Evolutionary conservation across 2,797 vertebrate species (phyloP).

Genomic region (Zalophus californianus): DNA sequence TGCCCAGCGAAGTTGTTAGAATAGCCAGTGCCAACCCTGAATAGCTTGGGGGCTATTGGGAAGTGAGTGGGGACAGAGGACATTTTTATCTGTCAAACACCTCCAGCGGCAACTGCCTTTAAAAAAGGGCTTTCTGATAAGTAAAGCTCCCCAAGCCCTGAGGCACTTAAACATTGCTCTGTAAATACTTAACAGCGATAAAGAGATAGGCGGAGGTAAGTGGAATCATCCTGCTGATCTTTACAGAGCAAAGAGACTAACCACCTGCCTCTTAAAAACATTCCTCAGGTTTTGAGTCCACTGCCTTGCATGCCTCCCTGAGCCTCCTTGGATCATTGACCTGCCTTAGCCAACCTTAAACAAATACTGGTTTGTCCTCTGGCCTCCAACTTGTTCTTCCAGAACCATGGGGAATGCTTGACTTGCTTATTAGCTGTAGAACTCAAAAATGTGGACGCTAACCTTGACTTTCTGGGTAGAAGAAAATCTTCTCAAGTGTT

Average conservation of each 20-base stretch:
- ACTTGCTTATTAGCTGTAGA: not conserved
- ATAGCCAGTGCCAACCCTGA: not conserved
- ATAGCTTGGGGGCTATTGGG: not conserved
- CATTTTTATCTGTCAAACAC: not conserved
- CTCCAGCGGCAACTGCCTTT: slow-evolving; percentile 41
- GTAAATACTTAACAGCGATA: slow-evolving; percentile 77
- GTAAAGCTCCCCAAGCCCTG: not conserved
- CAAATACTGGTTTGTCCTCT: slow-evolving; percentile 66
- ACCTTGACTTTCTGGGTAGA: slow-evolving; percentile 52
- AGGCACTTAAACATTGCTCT: slow-evolving; percentile 38
- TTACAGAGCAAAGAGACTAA: slow-evolving; percentile 52
- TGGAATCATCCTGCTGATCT: slow-evolving; percentile 40
- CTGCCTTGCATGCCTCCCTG: not conserved
- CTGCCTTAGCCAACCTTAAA: slow-evolving; percentile 44
- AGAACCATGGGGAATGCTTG: not conserved
- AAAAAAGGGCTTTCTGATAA: slow-evolving; percentile 69
- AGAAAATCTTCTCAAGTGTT: not conserved
- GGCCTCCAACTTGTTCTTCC: slow-evolving; percentile 49
- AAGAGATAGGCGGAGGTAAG: not conserved
- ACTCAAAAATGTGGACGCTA: not conserved
- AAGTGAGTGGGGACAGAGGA: not conserved
- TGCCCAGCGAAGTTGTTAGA: not conserved
- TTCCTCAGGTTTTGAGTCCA: slow-evolving; percentile 44
- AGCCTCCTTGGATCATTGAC: slow-evolving; percentile 30
- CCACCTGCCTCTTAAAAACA: slow-evolving; percentile 44